Base-by-base conservation (phyloP, 2,113 vertebrate genomes). In the Daphoenositta chrysoptera region DNA sequence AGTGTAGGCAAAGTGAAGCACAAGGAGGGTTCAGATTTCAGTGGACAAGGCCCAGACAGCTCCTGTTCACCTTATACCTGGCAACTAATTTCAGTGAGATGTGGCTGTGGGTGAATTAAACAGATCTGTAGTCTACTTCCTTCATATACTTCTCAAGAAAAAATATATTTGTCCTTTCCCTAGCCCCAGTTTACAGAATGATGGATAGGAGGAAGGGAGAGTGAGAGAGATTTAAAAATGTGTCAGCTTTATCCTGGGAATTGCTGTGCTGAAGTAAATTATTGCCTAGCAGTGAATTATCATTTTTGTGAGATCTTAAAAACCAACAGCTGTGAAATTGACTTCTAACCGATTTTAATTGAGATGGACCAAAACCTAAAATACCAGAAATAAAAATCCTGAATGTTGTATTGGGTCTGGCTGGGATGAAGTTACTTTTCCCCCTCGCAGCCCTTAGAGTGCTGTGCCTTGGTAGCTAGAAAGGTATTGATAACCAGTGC, bases 251-350 rank as follows among this genome's bases (percentile, higher is more conserved):
- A 81, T 70, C 82, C 58, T 92, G 79, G 83, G 81, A 96, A 87
- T 31, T 69, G 48, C 72, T 89, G 83, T 90, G 61, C 56, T 94
- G 44, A 88, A 93, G 73, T 96, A 95, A 97, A 90, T 70, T 72
- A 95, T 90, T 93, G 94, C 93, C 94, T 96, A 60, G 64, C 87
- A 73, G 81, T 72, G 51, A 95, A 96, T 98, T 98, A 97, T 98
- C 97, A 68, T 96, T 97, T 98, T 97, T 88, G 24, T 13, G 94
- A 96, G 80, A 98, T 98, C 98, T 98, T 97, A 96, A 96, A 98
- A 98, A 90, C 89, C 97, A 98, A 65, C 89, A 94, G 93, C 98
- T 97, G 97, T 98, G 98, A 98, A 98, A 98, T 98, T 98, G 97
- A 97, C 97, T 98, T 97, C 96, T 97, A 96, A 97, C 95, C 2